Percentiles rank a stretch among this genome's conserved stretches.
Conservation (phyloP, 2,888 invertebrate genomes). For the Ophioninae sp. region DNA sequence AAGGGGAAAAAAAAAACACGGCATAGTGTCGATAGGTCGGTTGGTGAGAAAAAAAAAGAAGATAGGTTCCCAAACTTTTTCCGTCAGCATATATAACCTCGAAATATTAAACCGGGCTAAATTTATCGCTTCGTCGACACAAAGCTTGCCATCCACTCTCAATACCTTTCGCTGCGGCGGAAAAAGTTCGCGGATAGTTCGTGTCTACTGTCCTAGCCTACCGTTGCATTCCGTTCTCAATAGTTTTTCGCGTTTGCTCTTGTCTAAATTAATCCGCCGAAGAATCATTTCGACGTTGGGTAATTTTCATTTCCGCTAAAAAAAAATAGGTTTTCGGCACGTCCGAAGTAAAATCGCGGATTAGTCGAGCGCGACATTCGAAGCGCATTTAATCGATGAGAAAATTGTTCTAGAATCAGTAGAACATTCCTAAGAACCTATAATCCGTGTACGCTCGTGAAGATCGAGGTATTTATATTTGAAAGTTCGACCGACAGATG, state of each 20-base stretch:
- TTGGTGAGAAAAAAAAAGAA: slow-evolving; percentile 12
- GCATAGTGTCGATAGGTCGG: background rate
- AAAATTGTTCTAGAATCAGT: background rate
- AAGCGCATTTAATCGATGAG: background rate
- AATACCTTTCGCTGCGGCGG: background rate
- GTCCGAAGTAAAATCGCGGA: background rate
- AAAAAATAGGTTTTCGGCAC: background rate
- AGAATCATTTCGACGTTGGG: background rate
- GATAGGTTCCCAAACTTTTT: background rate
- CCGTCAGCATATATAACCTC: slow-evolving; percentile 7
- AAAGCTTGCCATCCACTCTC: background rate
- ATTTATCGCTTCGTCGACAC: slow-evolving; percentile 4
- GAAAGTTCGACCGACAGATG: slow-evolving; percentile 70
- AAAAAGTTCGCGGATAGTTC: background rate
- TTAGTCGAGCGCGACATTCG: background rate
- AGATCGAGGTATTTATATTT: slow-evolving; percentile 7
- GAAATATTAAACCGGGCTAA: slow-evolving; percentile 9
- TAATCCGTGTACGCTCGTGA: background rate
- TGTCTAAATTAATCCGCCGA: background rate
- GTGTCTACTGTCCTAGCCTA: background rate
- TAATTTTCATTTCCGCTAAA: background rate
- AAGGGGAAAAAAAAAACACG: background rate
- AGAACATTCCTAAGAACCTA: background rate
- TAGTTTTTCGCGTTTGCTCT: background rate
- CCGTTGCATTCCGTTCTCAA: background rate